Evolutionary conservation across 2,113 vertebrate genomes (phyloP).

Genomic region (Toxotes jaculatrix): DNA sequence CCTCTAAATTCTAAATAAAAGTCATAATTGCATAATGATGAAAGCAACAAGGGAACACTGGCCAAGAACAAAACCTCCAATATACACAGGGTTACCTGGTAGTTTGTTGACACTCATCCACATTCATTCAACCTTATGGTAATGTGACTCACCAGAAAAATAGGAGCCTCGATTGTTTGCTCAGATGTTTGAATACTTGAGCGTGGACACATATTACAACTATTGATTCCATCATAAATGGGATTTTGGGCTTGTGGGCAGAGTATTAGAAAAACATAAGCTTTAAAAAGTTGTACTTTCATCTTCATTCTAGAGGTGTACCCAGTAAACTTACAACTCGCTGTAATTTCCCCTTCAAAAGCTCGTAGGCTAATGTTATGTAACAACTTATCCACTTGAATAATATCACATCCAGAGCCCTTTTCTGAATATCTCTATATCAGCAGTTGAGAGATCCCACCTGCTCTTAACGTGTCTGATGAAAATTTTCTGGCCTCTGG

Average conservation of each 20-base stretch:
- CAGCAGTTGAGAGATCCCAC: slow-evolving; percentile 16
- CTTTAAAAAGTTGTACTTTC: not conserved
- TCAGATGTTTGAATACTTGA: too few species aligned
- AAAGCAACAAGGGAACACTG: not conserved
- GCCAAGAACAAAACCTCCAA: not conserved
- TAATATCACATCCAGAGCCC: slow-evolving; percentile 29
- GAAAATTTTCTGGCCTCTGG: slow-evolving; percentile 35
- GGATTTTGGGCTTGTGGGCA: not conserved
- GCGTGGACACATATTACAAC: not conserved
- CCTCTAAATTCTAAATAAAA: not conserved
- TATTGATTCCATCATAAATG: not conserved
- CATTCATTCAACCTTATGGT: not conserved
- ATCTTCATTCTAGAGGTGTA: not conserved
- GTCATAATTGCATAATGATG: not conserved
- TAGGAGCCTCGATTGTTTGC: not conserved
- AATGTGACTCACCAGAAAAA: not conserved
- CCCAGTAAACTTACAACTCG: not conserved
- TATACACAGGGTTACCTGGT: not conserved
- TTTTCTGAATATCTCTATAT: slow-evolving; percentile 27
- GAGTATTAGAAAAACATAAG: not conserved
- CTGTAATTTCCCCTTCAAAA: slow-evolving; percentile 7
- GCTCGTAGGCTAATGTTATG: slow-evolving; percentile 11
- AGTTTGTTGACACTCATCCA: not conserved
- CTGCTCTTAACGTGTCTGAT: slow-evolving; percentile 40
- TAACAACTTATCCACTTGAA: slow-evolving; percentile 29